Evolutionary conservation across 2,797 vertebrate species (phyloP).

Genomic region (Gymnoscopelus microlampas): DNA sequence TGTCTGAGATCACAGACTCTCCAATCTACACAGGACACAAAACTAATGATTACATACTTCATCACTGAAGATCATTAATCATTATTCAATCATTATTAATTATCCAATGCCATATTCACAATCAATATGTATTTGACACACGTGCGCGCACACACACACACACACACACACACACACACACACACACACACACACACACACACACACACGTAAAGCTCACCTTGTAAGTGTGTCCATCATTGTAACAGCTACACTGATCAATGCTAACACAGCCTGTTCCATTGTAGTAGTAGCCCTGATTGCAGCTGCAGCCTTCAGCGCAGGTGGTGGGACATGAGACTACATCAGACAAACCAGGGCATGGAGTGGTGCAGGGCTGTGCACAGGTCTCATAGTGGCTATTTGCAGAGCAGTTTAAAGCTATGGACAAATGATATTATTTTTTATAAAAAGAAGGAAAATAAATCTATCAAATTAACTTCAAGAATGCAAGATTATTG

Average conservation of each 20-base stretch:
- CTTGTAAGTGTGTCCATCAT: constrained; percentile 52
- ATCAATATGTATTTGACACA: too few species aligned
- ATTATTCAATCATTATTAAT: not conserved
- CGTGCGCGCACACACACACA: too few species aligned
- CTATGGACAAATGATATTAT: constrained; percentile 54
- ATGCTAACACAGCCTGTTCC: constrained; percentile 73
- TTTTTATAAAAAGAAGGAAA: too few species aligned
- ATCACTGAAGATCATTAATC: not conserved
- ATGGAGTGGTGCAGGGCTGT: constrained; percentile 61
- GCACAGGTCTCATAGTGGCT: constrained; percentile 78
- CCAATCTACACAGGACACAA: constrained; percentile 41
- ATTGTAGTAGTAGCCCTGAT: constrained; percentile 63
- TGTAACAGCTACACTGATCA: constrained; percentile 75
- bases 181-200: too few species aligned
- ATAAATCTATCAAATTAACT: not conserved
- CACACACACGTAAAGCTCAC: not conserved
- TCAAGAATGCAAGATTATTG: not conserved
- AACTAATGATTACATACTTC: constrained; percentile 8
- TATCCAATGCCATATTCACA: too few species aligned
- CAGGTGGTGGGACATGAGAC: constrained; percentile 46
- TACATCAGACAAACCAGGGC: constrained; percentile 50
- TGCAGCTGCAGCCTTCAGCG: constrained; percentile 78
- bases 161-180: too few species aligned
- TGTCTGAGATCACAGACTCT: constrained; percentile 41
- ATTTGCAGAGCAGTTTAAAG: constrained; percentile 63